phyloP scores from a whole-genome alignment of 2,113 vertebrate species.

The Pterophyllum scalare region DNA sequence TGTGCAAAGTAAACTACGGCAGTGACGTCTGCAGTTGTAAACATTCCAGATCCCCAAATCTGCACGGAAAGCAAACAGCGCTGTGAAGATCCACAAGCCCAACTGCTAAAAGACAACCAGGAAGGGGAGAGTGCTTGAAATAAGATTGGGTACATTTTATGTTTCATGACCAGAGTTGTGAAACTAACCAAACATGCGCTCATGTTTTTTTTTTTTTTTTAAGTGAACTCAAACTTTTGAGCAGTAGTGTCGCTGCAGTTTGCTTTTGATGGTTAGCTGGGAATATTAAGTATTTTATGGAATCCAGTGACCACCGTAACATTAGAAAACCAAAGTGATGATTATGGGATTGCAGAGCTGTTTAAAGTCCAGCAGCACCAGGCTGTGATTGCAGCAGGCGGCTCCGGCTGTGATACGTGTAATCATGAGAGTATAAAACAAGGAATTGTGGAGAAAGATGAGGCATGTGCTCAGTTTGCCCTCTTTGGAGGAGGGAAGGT shows the following conservation, averaged over 20 bases:
- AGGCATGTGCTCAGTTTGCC: conserved; percentile 10
- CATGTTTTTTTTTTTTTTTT: too few species aligned
- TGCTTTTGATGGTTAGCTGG: too few species aligned
- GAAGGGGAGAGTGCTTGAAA: neutral
- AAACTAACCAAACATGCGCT: too few species aligned
- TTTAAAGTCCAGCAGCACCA: neutral
- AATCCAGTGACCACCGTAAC: neutral
- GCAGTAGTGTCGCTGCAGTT: too few species aligned
- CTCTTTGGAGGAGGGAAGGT: conserved; percentile 1
- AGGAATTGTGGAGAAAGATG: neutral
- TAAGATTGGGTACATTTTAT: neutral
- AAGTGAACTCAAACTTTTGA: too few species aligned
- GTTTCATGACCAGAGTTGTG: neutral
- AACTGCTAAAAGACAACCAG: neutral
- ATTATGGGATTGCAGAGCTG: conserved; percentile 8
- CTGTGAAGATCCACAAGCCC: neutral
- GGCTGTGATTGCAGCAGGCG: conserved; percentile 32
- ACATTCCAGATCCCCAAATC: neutral
- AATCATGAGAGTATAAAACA: conserved; percentile 26
- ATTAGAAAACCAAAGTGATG: neutral
- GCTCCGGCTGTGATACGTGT: conserved; percentile 28
- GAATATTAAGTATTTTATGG: neutral
- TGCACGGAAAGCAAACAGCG: neutral
- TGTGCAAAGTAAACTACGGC: neutral
- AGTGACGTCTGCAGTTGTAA: neutral